phyloP scores from a whole-genome alignment of 2,113 vertebrate species.

The Phalacrocorax pelagicus region DNA sequence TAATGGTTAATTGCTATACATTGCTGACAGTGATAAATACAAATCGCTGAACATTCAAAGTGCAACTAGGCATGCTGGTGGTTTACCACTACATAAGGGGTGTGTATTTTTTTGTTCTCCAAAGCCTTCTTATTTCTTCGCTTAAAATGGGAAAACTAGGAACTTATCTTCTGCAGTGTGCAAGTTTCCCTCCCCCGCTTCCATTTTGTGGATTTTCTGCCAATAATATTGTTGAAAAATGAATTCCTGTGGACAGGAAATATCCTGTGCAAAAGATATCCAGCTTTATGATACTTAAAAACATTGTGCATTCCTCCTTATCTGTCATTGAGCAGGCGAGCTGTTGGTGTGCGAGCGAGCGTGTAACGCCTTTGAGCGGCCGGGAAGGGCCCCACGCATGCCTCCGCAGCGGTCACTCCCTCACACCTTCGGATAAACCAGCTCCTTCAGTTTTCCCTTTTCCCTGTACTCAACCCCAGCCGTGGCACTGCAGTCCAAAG shows the following conservation, averaged over 20 bases:
- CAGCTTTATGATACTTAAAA: conserved; percentile 10
- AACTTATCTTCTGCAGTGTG: background rate
- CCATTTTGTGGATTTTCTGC: background rate
- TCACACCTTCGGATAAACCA: background rate
- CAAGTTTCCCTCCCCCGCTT: background rate
- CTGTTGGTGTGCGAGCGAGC: rapidly evolving
- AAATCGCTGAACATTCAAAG: background rate
- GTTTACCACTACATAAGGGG: rapidly evolving
- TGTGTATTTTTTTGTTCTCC: background rate
- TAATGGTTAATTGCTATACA: background rate
- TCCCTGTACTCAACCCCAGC: background rate
- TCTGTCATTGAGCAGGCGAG: background rate
- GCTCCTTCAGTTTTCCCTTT: background rate
- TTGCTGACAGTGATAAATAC: background rate
- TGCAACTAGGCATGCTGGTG: background rate
- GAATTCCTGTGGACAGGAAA: conserved; percentile 23
- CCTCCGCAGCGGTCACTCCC: rapidly evolving
- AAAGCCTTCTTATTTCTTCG: background rate
- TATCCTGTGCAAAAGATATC: background rate
- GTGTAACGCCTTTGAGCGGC: rapidly evolving
- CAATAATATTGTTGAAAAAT: background rate
- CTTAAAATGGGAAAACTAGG: background rate
- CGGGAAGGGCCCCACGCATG: background rate
- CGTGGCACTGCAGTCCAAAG: rapidly evolving
- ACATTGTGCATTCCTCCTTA: background rate